A percentile compares a stretch with the other conserved stretches of the same genome.
Evolutionary conservation across 2,888 invertebrate genomes (phyloP).

Genomic region (Prenolepis imparis): DNA sequence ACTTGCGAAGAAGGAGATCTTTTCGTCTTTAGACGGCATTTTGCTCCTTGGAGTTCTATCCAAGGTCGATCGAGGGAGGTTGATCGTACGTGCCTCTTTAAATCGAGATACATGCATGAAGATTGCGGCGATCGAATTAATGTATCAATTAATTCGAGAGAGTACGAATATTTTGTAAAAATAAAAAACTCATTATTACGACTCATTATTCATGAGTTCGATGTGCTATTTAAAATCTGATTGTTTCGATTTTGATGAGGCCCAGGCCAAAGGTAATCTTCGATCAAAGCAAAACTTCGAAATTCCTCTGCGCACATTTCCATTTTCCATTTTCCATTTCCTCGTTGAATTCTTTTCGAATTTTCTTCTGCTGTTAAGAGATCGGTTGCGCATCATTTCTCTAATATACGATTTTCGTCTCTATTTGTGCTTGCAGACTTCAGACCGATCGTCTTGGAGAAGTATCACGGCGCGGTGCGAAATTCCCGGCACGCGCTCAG

Average conservation of each 20-base stretch:
- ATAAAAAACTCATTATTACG: neutral
- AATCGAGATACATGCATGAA: neutral
- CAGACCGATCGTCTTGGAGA: slow-evolving; percentile 71
- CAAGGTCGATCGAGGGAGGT: neutral
- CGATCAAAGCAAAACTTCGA: neutral
- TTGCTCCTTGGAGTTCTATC: neutral
- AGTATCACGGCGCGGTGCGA: slow-evolving; percentile 65
- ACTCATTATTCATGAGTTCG: neutral
- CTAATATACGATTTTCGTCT: slow-evolving; percentile 63
- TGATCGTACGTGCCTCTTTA: neutral
- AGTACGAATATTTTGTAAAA: neutral
- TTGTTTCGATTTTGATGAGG: slow-evolving; percentile 1
- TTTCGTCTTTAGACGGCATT: neutral
- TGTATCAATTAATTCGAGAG: neutral
- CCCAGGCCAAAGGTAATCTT: slow-evolving; percentile 6
- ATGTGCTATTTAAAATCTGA: neutral
- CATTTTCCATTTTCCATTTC: neutral
- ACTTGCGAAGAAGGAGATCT: neutral
- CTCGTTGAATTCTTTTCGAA: slow-evolving; percentile 17
- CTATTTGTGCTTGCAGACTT: slow-evolving; percentile 79
- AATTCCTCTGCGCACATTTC: slow-evolving; percentile 14
- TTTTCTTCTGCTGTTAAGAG: slow-evolving; percentile 1
- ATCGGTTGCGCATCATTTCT: slow-evolving; percentile 43
- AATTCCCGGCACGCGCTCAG: slow-evolving; percentile 63
- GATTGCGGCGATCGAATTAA: neutral